These are phyloP conservation scores for Opisthocomus hoazin DNA, from an alignment of 2,113 vertebrate species.

Conservation along the genomic window DNA sequence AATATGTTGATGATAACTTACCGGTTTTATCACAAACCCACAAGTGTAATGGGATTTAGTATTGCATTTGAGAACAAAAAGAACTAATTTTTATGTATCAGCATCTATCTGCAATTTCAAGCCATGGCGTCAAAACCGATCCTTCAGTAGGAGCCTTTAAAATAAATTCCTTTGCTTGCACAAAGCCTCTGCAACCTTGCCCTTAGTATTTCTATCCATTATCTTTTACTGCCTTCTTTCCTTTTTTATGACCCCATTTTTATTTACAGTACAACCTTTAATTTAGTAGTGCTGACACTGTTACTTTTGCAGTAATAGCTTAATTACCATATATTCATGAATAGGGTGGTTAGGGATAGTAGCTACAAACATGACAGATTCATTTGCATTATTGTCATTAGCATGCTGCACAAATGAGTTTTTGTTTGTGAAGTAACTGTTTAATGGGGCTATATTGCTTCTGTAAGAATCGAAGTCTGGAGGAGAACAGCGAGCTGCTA, in stretches of 20 bases:
- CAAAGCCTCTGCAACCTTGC: not conserved
- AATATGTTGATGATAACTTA: not conserved
- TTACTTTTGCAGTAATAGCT: conserved; percentile 55
- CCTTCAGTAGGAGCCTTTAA: not conserved
- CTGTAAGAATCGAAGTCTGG: not conserved
- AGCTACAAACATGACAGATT: conserved; percentile 37
- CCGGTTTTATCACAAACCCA: not conserved
- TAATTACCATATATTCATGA: conserved; percentile 68
- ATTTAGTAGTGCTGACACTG: conserved; percentile 55
- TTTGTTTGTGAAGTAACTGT: conserved; percentile 2
- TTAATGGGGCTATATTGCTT: not conserved
- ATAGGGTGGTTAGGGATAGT: conserved; percentile 44
- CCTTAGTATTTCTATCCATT: not conserved
- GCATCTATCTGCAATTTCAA: not conserved
- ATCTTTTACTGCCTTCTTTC: not conserved
- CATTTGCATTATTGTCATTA: conserved; percentile 50
- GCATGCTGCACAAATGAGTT: conserved; percentile 14
- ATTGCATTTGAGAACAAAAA: not conserved
- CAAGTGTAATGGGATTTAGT: not conserved
- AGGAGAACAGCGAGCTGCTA: not conserved
- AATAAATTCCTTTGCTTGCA: not conserved
- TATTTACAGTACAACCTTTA: conserved; percentile 64
- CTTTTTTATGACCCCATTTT: conserved; percentile 48
- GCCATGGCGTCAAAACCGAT: not conserved
- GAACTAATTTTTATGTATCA: not conserved